A percentile compares a stretch with the other conserved stretches of the same genome.
Evolutionary conservation across 2,113 vertebrate species (phyloP).

Genomic region (Gulo gulo): DNA sequence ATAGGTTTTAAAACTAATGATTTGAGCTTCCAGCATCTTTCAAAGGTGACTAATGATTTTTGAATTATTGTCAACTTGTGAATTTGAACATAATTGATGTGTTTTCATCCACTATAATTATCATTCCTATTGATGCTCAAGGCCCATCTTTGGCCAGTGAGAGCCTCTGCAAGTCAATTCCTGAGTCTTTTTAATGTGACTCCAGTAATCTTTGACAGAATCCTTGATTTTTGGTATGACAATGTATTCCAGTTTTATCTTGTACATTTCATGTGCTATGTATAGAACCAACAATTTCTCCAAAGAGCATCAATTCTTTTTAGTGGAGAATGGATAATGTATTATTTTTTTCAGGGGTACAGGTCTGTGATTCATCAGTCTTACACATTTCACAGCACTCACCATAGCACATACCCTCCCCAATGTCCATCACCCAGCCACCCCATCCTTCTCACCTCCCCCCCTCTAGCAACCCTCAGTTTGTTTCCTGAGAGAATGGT

Average conservation of each 20-base stretch:
- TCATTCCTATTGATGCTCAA: not conserved
- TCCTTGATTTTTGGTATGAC: not conserved
- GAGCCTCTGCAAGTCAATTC: not conserved
- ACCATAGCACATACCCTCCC: no score
- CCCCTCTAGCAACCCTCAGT: no score
- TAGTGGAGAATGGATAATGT: not conserved
- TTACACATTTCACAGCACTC: no score
- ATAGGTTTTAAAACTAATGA: not conserved
- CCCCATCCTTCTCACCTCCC: no score
- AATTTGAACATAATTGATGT: not conserved
- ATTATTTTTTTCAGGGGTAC: no score
- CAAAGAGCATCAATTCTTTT: not conserved
- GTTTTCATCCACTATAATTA: not conserved
- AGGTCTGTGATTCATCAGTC: no score
- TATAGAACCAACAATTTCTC: not conserved
- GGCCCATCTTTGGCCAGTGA: not conserved
- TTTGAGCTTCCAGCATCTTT: not conserved
- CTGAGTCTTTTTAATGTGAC: not conserved
- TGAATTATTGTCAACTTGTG: not conserved
- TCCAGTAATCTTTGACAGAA: not conserved
- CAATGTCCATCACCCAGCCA: no score
- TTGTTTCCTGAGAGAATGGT: not conserved
- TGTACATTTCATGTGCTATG: not conserved
- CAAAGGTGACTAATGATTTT: not conserved
- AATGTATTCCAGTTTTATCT: constrained; percentile 2